These are phyloP conservation scores for Syngnathus scovelli DNA, from an alignment of 2,113 vertebrate genomes.

Conservation along the genomic window DNA sequence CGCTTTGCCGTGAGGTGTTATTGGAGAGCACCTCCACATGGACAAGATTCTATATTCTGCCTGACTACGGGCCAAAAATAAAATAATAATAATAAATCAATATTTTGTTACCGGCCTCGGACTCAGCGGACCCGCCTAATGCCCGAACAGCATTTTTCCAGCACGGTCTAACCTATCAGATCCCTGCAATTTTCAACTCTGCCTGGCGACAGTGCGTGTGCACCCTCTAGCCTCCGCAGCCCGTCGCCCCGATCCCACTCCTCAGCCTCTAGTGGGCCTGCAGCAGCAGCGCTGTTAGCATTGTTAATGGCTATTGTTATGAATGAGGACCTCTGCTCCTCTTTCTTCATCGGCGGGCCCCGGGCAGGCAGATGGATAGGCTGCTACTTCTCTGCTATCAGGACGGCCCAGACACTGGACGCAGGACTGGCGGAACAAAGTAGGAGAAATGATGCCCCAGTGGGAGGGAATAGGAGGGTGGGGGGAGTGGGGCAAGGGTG, in stretches of 20 bases:
- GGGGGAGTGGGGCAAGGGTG: constrained; percentile 34
- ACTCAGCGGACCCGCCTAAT: constrained; percentile 59
- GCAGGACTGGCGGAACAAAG: constrained; percentile 72
- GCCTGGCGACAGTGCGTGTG: constrained; percentile 62
- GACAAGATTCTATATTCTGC: constrained; percentile 59
- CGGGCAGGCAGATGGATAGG: constrained; percentile 73
- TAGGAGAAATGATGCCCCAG: constrained; percentile 73
- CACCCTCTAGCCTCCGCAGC: constrained; percentile 33
- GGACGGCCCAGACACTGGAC: constrained; percentile 68
- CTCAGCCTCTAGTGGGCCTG: constrained; percentile 43
- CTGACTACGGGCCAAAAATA: constrained; percentile 53
- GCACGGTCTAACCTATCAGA: constrained; percentile 62
- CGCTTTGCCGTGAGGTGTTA: constrained; percentile 39
- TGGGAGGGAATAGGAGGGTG: constrained; percentile 48
- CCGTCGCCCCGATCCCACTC: constrained; percentile 42
- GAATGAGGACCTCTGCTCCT: constrained; percentile 75
- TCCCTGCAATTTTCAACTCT: constrained; percentile 66
- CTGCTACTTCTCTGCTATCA: constrained; percentile 70
- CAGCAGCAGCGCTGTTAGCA: constrained; percentile 65
- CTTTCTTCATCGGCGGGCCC: constrained; percentile 62
- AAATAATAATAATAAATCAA: constrained; percentile 63
- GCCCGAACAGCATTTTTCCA: constrained; percentile 61
- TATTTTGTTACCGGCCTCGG: constrained; percentile 53
- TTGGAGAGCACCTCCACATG: constrained; percentile 35
- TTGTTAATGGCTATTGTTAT: constrained; percentile 79